These are phyloP conservation scores for Nothura maculosa DNA, from an alignment of 2,797 vertebrate genomes.

Conservation along the genomic window DNA sequence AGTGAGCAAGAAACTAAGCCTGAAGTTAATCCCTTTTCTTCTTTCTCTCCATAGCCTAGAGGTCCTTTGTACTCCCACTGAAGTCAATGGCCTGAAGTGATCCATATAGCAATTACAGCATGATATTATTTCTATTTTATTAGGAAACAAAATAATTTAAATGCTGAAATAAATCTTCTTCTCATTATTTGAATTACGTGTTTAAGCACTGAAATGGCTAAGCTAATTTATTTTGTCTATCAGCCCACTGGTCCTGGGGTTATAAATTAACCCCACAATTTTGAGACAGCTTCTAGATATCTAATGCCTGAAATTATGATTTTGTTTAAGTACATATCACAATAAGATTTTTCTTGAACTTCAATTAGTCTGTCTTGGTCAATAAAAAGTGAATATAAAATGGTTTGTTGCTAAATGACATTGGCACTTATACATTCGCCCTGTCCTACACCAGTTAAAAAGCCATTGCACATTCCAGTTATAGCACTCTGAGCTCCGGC, in stretches of 20 bases:
- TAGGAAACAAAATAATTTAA: conserved; percentile 14
- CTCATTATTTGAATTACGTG: background rate
- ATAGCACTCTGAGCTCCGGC: background rate
- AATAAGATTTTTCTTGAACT: background rate
- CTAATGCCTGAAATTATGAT: background rate
- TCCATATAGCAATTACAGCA: background rate
- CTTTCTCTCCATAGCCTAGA: background rate
- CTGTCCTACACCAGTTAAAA: conserved; percentile 43
- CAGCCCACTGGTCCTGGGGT: background rate
- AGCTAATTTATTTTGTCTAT: conserved; percentile 42
- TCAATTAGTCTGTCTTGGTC: conserved; percentile 10
- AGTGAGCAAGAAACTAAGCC: background rate
- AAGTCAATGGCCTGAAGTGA: background rate
- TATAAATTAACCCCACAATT: conserved; percentile 24
- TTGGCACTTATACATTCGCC: background rate
- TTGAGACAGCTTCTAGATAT: background rate
- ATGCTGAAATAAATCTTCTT: conserved; percentile 43
- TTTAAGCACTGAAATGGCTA: background rate
- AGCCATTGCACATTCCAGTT: conserved; percentile 30
- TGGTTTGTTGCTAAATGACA: conserved; percentile 2
- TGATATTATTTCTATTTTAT: background rate
- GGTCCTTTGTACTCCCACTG: background rate
- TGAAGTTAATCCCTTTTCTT: background rate
- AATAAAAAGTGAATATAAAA: conserved; percentile 33
- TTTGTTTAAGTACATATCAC: background rate